phyloP scores from a whole-genome alignment of 2,797 vertebrate species.

The Darevskia mixta region DNA sequence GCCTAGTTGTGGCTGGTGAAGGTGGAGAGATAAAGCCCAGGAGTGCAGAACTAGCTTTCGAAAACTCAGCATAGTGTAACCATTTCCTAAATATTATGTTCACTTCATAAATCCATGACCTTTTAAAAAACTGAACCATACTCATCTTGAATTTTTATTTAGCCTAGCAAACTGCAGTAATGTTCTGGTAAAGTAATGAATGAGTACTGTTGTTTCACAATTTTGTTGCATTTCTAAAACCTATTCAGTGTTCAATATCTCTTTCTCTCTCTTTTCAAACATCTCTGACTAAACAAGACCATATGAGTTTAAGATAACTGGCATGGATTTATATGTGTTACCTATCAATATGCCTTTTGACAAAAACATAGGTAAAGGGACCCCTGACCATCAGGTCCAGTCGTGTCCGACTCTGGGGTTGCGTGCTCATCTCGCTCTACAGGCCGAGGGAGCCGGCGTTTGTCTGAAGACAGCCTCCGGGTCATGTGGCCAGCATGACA shows the following conservation, averaged over 20 bases:
- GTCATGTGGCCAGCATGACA: no score
- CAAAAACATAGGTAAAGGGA: conserved; percentile 22
- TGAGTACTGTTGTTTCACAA: neutral
- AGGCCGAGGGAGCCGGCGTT: no score
- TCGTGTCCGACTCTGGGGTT: no score
- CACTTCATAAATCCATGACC: neutral
- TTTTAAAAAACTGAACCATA: neutral
- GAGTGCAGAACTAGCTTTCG: neutral
- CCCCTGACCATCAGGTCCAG: no score
- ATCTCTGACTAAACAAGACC: neutral
- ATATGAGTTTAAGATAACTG: conserved; percentile 3
- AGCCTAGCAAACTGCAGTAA: neutral
- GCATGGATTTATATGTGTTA: conserved; percentile 10
- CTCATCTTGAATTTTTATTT: neutral
- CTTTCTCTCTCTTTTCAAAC: neutral
- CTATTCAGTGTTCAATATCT: neutral
- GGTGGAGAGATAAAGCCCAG: neutral
- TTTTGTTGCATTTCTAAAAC: neutral
- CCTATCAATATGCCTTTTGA: neutral
- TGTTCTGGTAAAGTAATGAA: neutral
- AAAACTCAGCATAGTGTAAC: neutral
- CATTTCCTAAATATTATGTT: neutral
- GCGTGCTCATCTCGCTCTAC: no score
- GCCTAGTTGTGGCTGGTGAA: neutral
- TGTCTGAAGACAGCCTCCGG: no score